A percentile compares a stretch with the other conserved stretches of the same genome.
Conservation (phyloP, 2,888 invertebrate genomes). For the Eupithecia subfuscata region DNA sequence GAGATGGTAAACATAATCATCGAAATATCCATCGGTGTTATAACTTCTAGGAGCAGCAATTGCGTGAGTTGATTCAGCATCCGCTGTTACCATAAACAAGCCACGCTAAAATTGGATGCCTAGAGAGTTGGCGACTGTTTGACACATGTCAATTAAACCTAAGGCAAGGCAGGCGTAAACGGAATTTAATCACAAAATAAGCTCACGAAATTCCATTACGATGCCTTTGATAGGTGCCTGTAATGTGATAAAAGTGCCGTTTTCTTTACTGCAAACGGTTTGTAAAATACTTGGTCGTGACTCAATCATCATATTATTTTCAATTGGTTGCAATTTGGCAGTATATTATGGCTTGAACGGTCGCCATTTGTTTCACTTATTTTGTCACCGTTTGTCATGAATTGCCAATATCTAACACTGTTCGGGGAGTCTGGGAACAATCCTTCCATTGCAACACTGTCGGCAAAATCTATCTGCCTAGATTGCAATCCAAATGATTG, state of each 20-base stretch:
- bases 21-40: neutral
- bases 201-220: constrained; percentile 10
- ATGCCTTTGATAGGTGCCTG: constrained; percentile 3
- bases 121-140: constrained; percentile 63
- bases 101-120: constrained; percentile 68
- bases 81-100: constrained; percentile 76
- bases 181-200: constrained; percentile 30
- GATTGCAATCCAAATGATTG: neutral
- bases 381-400: constrained; percentile 33
- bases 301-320: constrained; percentile 44
- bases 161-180: constrained; percentile 25
- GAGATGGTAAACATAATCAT: neutral
- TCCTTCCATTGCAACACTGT: neutral
- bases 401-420: constrained; percentile 5
- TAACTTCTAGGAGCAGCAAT: constrained; percentile 25
- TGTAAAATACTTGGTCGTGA: constrained; percentile 16
- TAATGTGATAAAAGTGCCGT: constrained; percentile 14
- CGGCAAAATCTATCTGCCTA: neutral
- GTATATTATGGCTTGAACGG: constrained; percentile 38
- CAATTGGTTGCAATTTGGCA: constrained; percentile 58
- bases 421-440: constrained; percentile 4
- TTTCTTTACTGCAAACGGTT: constrained; percentile 15
- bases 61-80: constrained; percentile 59
- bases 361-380: constrained; percentile 63
- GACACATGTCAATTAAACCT: constrained; percentile 65